Evolutionary conservation across 2,113 vertebrate genomes (phyloP), one percentile per base, ranked within the genome.

Genomic region (Carollia perspicillata): DNA sequence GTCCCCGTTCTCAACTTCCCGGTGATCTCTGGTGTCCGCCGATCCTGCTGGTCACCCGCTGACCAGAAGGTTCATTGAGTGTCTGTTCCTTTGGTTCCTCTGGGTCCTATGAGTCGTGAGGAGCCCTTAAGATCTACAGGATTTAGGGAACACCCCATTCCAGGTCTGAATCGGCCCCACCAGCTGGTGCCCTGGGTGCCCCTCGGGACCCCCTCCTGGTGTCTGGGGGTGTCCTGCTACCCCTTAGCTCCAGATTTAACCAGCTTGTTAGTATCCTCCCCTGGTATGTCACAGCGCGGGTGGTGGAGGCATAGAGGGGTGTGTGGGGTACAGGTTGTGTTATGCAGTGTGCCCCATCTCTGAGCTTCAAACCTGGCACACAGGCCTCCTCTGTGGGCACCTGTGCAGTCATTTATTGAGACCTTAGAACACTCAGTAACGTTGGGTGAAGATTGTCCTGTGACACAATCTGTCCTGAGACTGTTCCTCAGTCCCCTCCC

Each of bases 321-420:
- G 51, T 13, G 17, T 4, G 51, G 13, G 22, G 26, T n/a, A 12
- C 6, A n/a, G 2, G 11, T 1, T 1, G 37, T 28, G 17, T 30
- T 49, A 20, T 68, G 28, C 26, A 44, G n/a, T 40, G 74, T 40
- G 11, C 33, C 49, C 49, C 26, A 2, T 13, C 51, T 63, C 74
- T 60, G 51, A 44, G 33, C 72, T 49, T 79, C 72, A 37, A 17
- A 23, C 37, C 49, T 37, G 63, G 49, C 11, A 20, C 18, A 1
- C 44, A 16, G 72, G n/a, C 23, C 68, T 47, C 17, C 2, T 9
- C 17, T 1, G 8, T 23, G 44, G 55, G 37, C 55, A 75, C 42
- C 49, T 35, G 71, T 16, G 37, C 33, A 49, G 44, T 12, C 44
- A 18, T 75, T 35, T 6, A 9, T 22, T 8, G 80, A 33, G 80